phyloP scores from a whole-genome alignment of 2,888 invertebrate genomes.

The Rhyacophila evoluta region DNA sequence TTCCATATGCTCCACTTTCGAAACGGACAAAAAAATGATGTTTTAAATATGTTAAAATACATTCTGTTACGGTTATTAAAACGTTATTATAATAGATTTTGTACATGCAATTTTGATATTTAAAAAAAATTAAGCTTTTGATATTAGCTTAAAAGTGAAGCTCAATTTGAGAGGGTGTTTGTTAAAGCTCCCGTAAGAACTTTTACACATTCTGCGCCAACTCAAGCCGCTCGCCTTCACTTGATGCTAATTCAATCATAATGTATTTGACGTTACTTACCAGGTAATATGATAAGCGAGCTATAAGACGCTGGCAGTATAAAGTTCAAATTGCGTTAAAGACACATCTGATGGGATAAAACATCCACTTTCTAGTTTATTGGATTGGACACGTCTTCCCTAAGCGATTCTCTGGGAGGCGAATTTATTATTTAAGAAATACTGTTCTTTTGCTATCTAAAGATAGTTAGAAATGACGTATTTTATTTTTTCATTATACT shows the following conservation, averaged over 20 bases:
- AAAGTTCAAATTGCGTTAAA: conserved; percentile 34
- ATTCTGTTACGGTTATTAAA: too few relatives aligned
- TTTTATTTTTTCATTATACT: too few relatives aligned
- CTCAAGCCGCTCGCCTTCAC: neutral
- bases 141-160: too few relatives aligned
- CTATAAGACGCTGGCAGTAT: neutral
- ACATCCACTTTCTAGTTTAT: neutral
- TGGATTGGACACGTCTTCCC: neutral
- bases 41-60: too few relatives aligned
- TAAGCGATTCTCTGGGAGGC: neutral
- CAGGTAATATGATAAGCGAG: conserved; percentile 14
- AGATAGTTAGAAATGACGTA: too few relatives aligned
- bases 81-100: too few relatives aligned
- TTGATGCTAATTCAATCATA: conserved; percentile 36
- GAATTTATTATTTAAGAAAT: too few relatives aligned
- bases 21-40: too few relatives aligned
- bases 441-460: too few relatives aligned
- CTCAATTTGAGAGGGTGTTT: too few relatives aligned
- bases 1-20: too few relatives aligned
- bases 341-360: conserved; percentile 1
- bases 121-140: neutral
- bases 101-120: too few relatives aligned
- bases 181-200: neutral
- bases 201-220: neutral
- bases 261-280: conserved; percentile 30